Percentiles rank a stretch among this genome's conserved stretches.
Conservation (phyloP, 2,113 vertebrate species). For the Tyrannus savana region DNA sequence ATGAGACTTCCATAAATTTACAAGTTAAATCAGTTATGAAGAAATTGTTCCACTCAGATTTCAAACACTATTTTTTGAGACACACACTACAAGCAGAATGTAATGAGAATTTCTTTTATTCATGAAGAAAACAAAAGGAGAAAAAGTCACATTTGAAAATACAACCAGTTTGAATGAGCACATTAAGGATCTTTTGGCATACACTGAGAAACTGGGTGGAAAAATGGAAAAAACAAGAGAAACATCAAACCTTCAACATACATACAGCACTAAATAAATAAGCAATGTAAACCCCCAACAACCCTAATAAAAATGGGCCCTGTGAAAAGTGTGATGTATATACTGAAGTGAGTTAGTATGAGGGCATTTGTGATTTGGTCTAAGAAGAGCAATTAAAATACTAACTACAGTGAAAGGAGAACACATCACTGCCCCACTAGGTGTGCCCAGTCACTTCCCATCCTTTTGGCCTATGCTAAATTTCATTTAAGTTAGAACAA, state of each 20-base stretch:
- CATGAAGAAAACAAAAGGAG: not conserved
- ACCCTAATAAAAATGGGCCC: not conserved
- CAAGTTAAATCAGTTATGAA: not conserved
- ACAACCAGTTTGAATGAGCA: not conserved
- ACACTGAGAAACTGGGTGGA: not conserved
- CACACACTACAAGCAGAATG: not conserved
- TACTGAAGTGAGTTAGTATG: not conserved
- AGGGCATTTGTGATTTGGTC: not conserved
- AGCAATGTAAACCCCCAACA: not conserved
- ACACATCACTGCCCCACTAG: not conserved
- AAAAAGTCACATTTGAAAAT: not conserved
- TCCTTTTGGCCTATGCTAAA: not conserved
- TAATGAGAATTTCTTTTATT: not conserved
- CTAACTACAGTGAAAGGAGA: not conserved
- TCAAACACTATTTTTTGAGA: not conserved
- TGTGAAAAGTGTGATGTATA: not conserved
- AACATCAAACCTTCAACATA: not conserved
- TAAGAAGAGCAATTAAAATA: not conserved
- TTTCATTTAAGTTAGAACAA: not conserved
- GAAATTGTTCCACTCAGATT: not conserved
- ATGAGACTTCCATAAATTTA: not conserved
- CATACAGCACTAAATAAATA: not conserved
- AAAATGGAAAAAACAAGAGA: not conserved
- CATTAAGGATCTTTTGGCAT: not conserved
- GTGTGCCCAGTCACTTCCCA: rapidly evolving